Evolutionary conservation across 2,888 invertebrate genomes (phyloP).

Genomic region (Chrysolina haemoptera): DNA sequence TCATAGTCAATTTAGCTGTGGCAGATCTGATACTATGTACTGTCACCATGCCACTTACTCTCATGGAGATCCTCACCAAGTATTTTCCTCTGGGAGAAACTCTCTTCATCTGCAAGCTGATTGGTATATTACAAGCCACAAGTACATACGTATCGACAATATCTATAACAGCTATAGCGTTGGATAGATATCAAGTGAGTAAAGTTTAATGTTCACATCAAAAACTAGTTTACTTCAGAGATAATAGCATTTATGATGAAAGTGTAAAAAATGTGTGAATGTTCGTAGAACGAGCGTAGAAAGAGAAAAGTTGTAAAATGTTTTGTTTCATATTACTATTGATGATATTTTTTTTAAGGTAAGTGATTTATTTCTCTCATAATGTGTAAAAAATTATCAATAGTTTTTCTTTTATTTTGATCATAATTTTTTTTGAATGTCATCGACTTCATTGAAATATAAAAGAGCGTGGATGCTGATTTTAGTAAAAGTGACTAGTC

Average conservation of each 20-base stretch:
- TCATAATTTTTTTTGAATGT: too few relatives aligned
- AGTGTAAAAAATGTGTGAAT: too few relatives aligned
- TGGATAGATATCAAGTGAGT: constrained; percentile 85
- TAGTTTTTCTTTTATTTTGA: too few relatives aligned
- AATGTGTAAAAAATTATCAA: too few relatives aligned
- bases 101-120: constrained; percentile 85
- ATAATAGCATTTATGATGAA: neutral
- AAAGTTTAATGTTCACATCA: neutral
- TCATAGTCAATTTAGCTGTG: constrained; percentile 91
- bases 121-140: constrained; percentile 89
- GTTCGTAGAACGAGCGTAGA: too few relatives aligned
- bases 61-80: constrained; percentile 88
- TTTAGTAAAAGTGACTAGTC: too few relatives aligned
- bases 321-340: too few relatives aligned
- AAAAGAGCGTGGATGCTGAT: too few relatives aligned
- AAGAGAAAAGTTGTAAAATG: too few relatives aligned
- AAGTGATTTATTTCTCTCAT: too few relatives aligned
- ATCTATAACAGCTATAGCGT: constrained; percentile 92
- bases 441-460: too few relatives aligned
- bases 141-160: constrained; percentile 95
- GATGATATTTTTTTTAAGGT: too few relatives aligned
- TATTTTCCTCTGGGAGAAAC: constrained; percentile 91
- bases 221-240: neutral
- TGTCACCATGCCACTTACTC: constrained; percentile 91
- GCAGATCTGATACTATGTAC: constrained; percentile 89